Percentiles rank a stretch among this genome's conserved stretches.
These are phyloP conservation scores for Zosterops lateralis DNA, from an alignment of 2,113 vertebrate species.

Conservation along the genomic window DNA sequence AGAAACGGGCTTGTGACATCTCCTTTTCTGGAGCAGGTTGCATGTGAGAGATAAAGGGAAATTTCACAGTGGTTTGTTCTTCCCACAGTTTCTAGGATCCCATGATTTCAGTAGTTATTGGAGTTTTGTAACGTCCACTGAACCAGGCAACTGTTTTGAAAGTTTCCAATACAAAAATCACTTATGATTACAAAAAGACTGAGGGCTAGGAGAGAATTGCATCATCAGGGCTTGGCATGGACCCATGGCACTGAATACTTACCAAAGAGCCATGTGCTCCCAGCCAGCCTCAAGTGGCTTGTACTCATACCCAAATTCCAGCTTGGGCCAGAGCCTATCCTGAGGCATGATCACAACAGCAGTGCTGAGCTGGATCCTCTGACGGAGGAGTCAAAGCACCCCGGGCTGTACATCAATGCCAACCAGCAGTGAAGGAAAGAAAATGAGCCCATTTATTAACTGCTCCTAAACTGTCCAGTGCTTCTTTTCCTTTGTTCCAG, in stretches of 20 bases:
- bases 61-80: background rate
- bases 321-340: background rate
- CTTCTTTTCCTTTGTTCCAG: background rate
- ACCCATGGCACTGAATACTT: background rate
- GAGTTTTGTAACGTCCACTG: background rate
- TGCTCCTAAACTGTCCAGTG: background rate
- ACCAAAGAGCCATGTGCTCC: background rate
- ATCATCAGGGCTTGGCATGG: background rate
- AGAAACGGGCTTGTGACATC: background rate
- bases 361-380: background rate
- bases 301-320: background rate
- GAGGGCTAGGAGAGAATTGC: background rate
- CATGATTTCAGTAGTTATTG: background rate
- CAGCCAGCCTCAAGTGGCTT: background rate
- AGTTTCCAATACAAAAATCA: constrained; percentile 50
- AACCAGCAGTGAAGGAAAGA: background rate
- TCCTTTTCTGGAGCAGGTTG: background rate
- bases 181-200: constrained; percentile 32
- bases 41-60: background rate
- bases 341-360: background rate
- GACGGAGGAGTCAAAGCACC: background rate
- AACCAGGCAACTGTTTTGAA: constrained; percentile 48
- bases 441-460: background rate
- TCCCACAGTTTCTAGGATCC: background rate
- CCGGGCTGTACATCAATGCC: accelerated